Evolutionary conservation across 2,888 invertebrate genomes (phyloP), one percentile per base, ranked within the genome.

Genomic region (Dryocosmus kuriphilus): DNA sequence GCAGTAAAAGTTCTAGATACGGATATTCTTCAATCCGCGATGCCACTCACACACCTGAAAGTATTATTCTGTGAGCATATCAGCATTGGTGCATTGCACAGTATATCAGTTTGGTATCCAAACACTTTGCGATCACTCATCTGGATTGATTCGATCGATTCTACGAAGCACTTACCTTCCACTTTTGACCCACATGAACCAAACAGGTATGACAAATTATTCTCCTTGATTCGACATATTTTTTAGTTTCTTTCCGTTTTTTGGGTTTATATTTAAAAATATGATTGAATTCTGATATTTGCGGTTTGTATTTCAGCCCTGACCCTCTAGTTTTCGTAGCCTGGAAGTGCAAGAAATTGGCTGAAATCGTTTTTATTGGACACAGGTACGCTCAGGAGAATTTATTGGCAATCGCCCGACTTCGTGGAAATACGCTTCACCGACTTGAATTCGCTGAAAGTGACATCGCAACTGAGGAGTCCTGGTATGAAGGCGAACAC

Each of bases 1-100:
- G 95, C 95, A 73, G 94, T 95, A 24, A 92, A 93, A 82, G 92
- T 93, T 79, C 91, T 96, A 82, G 93, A 95, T 79, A 90, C 92
- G 65, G 92, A 94, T 81, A 94, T 96, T 83, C 91, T 96, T 74
- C 93, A 94, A 83, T 93, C 93, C 63, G 93, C 94, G 77, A 95
- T 96, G 95, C 96, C 96, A 24, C 92, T 96, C 30, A 94, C 95
- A 30, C 95, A 95, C 90, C 93, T 96, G 74, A 94, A 95, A 87
- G 95, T 95, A 77, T 93, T 96, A 84, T 96, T 96, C 92, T 96
- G 96, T 90, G 94, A 95, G 90, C 84, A 85, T 76, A 91, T 95
- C 74, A 94, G 94, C 86, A 88, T 93, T 79, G 90, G 92, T 61
- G 93, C 94, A 51, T 90, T 95, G 67, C 92, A 94, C 86, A 90